Evolutionary conservation across 2,113 vertebrate genomes (phyloP).

Genomic region (Pluvianellus socialis): DNA sequence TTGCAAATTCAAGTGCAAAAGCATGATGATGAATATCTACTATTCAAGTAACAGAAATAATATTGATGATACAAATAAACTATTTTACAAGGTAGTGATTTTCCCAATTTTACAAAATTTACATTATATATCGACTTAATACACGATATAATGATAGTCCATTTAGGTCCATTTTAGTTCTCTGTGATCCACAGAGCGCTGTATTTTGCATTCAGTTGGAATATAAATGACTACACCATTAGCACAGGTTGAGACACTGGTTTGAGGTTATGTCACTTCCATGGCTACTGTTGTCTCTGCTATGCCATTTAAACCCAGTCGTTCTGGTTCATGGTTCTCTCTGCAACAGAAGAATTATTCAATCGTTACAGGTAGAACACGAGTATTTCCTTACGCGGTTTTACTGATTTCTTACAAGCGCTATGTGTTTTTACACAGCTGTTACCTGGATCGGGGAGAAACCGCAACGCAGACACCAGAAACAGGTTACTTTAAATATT

Average conservation of each 20-base stretch:
- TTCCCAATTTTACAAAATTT: slow-evolving; percentile 94
- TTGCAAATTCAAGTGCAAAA: slow-evolving; percentile 96
- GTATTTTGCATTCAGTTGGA: slow-evolving; percentile 73
- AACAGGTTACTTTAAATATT: fast-evolving
- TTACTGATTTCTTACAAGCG: fast-evolving
- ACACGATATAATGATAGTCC: slow-evolving; percentile 79
- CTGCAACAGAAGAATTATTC: slow-evolving; percentile 39
- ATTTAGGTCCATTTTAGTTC: slow-evolving; percentile 74
- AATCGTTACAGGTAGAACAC: fast-evolving
- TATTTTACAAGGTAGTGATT: slow-evolving; percentile 98
- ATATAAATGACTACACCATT: slow-evolving; percentile 57
- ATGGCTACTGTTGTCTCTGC: slow-evolving; percentile 92
- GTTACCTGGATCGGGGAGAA: background rate
- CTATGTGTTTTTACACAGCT: fast-evolving
- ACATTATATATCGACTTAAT: slow-evolving; percentile 88
- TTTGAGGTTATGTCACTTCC: slow-evolving; percentile 90
- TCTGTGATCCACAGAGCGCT: slow-evolving; percentile 73
- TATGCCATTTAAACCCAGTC: slow-evolving; percentile 87
- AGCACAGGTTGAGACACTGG: slow-evolving; percentile 62
- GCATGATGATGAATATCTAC: slow-evolving; percentile 94
- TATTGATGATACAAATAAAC: slow-evolving; percentile 96
- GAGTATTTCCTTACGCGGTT: fast-evolving
- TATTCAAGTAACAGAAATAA: slow-evolving; percentile 97
- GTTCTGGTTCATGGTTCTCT: slow-evolving; percentile 89
- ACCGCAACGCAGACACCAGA: background rate